Conservation (phyloP, 2,888 invertebrate species). For the Limenitis camilla region DNA sequence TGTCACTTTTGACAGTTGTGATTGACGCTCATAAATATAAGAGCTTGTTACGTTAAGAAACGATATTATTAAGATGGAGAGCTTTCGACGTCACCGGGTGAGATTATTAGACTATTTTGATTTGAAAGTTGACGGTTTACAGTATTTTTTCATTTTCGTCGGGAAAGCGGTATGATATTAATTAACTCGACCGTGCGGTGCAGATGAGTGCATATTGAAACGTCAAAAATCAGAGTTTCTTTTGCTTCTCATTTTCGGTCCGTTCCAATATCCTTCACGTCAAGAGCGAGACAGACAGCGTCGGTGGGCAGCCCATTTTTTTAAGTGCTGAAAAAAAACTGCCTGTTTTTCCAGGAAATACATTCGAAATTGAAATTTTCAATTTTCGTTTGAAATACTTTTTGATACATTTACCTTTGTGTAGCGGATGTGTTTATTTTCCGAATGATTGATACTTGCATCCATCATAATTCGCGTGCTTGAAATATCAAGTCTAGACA, state of each 20-base stretch:
- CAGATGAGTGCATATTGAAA: slow-evolving; percentile 71
- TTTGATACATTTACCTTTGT: slow-evolving; percentile 9
- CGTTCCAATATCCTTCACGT: slow-evolving; percentile 66
- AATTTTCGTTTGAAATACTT: slow-evolving; percentile 42
- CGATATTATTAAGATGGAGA: slow-evolving; percentile 51
- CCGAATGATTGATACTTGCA: slow-evolving; percentile 8
- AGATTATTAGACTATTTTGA: slow-evolving; percentile 21
- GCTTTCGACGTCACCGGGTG: slow-evolving; percentile 45
- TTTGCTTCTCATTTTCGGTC: slow-evolving; percentile 68
- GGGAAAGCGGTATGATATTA: slow-evolving; percentile 38
- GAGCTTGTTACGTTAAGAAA: slow-evolving; percentile 59
- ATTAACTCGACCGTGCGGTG: slow-evolving; percentile 46
- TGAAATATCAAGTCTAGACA: too few species aligned
- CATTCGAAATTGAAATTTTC: slow-evolving; percentile 63
- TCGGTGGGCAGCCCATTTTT: slow-evolving; percentile 42
- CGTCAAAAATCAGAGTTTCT: slow-evolving; percentile 67
- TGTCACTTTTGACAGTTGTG: slow-evolving; percentile 70
- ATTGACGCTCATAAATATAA: slow-evolving; percentile 71
- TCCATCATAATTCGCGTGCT: not conserved
- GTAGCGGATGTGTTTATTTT: slow-evolving; percentile 1
- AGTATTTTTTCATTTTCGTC: slow-evolving; percentile 28
- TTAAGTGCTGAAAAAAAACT: slow-evolving; percentile 58
- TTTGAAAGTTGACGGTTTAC: slow-evolving; percentile 26
- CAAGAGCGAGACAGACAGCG: slow-evolving; percentile 54
- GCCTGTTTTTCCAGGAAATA: slow-evolving; percentile 66